Evolutionary conservation across 2,888 invertebrate genomes (phyloP).

Genomic region (Rhopalosiphum nymphaeae): DNA sequence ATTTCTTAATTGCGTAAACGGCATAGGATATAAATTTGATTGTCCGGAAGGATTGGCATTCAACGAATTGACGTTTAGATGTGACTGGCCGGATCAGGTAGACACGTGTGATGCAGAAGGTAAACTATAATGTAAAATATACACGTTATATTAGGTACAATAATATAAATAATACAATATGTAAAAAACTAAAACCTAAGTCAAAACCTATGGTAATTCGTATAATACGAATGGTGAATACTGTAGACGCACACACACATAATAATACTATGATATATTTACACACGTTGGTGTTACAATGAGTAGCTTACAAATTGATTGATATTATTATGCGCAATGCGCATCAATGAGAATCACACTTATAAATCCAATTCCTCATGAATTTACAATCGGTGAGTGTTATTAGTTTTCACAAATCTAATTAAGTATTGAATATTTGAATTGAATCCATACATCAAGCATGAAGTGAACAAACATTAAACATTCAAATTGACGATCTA

Average conservation of each 20-base stretch:
- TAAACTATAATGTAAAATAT: slow-evolving; percentile 68
- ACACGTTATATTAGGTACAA: not conserved
- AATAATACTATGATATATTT: not conserved
- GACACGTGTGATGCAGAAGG: slow-evolving; percentile 85
- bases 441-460: not conserved
- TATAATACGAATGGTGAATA: not conserved
- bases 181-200: not conserved
- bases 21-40: slow-evolving; percentile 79
- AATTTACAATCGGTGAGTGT: not conserved
- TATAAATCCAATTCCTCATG: not conserved
- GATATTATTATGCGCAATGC: not conserved
- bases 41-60: slow-evolving; percentile 89
- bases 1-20: slow-evolving; percentile 86
- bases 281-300: not conserved
- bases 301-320: not conserved
- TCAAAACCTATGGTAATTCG: not conserved
- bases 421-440: not conserved
- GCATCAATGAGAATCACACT: not conserved
- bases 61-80: slow-evolving; percentile 79
- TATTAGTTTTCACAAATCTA: not conserved
- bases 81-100: slow-evolving; percentile 91
- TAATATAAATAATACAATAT: not conserved
- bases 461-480: not conserved
- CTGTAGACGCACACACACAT: not conserved
- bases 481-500: not conserved